A percentile compares a stretch with the other conserved stretches of the same genome.
These are phyloP conservation scores for Amazona vittata DNA, from an alignment of 2,113 vertebrate genomes.

Conservation along the genomic window DNA sequence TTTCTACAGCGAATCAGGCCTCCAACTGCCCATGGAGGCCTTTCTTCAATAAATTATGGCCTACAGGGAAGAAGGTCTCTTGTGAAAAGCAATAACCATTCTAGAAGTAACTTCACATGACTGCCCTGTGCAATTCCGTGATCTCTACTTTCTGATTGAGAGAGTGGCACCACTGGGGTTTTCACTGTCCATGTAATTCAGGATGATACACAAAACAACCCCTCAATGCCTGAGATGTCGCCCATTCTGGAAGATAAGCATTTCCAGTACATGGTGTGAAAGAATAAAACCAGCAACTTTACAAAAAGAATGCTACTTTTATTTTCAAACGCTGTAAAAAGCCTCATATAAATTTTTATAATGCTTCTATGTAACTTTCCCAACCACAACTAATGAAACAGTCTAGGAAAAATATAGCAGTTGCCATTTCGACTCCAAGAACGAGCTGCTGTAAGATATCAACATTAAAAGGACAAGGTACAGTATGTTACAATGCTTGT, in stretches of 20 bases:
- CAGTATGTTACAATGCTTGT: constrained; percentile 5
- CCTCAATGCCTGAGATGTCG: background rate
- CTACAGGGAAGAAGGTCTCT: background rate
- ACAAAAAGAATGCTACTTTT: constrained; percentile 71
- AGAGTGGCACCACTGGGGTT: background rate
- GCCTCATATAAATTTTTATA: constrained; percentile 75
- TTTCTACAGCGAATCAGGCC: background rate
- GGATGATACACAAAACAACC: background rate
- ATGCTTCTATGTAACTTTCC: constrained; percentile 68
- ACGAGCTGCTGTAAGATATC: constrained; percentile 37
- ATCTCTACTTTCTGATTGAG: background rate
- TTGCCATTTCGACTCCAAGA: constrained; percentile 49
- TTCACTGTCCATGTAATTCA: background rate
- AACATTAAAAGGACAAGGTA: constrained; percentile 31
- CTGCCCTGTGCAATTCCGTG: background rate
- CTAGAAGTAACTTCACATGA: background rate
- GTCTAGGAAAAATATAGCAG: constrained; percentile 65
- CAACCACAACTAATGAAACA: constrained; percentile 64
- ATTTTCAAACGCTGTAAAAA: constrained; percentile 76
- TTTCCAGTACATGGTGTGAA: background rate
- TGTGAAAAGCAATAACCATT: background rate
- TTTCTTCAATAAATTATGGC: background rate
- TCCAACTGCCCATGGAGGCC: background rate
- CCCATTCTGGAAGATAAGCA: background rate
- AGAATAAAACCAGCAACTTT: background rate